These are phyloP conservation scores for Busseola fusca DNA, from an alignment of 2,888 invertebrate species.

Conservation along the genomic window DNA sequence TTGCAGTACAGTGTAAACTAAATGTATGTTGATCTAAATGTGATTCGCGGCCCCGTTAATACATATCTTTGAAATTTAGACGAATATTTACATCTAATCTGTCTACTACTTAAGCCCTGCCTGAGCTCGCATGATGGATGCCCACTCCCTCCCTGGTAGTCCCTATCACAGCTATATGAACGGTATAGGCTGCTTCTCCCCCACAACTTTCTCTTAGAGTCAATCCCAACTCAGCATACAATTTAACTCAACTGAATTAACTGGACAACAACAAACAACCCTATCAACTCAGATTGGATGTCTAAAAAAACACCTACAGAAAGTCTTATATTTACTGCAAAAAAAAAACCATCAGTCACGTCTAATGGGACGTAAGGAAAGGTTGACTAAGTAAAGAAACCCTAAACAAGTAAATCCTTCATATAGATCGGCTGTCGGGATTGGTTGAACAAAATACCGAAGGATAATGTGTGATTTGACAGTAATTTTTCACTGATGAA, in stretches of 20 bases:
- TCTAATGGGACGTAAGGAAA: slow-evolving; percentile 28
- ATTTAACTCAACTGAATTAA: slow-evolving; percentile 1
- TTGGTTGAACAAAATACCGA: slow-evolving; percentile 11
- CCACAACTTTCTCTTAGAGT: not conserved
- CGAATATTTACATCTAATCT: not conserved
- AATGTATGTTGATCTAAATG: not conserved
- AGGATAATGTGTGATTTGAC: not conserved
- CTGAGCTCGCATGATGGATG: not conserved
- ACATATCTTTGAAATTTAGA: not conserved
- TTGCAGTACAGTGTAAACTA: not conserved
- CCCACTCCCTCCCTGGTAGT: not conserved
- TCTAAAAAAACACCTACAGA: not conserved
- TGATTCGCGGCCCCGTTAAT: not conserved
- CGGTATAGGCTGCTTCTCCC: not conserved
- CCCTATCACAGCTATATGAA: not conserved
- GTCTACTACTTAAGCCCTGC: no score
- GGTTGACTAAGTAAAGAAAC: slow-evolving; percentile 31
- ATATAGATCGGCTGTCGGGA: slow-evolving; percentile 25
- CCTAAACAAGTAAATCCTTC: slow-evolving; percentile 35
- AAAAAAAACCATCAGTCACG: slow-evolving; percentile 29
- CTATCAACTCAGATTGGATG: not conserved
- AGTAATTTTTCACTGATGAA: no score
- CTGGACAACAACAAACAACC: not conserved
- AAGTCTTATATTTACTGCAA: slow-evolving; percentile 11
- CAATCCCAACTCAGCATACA: not conserved